These are phyloP conservation scores for Megaleporinus macrocephalus DNA, from an alignment of 2,113 vertebrate genomes.

Conservation along the genomic window DNA sequence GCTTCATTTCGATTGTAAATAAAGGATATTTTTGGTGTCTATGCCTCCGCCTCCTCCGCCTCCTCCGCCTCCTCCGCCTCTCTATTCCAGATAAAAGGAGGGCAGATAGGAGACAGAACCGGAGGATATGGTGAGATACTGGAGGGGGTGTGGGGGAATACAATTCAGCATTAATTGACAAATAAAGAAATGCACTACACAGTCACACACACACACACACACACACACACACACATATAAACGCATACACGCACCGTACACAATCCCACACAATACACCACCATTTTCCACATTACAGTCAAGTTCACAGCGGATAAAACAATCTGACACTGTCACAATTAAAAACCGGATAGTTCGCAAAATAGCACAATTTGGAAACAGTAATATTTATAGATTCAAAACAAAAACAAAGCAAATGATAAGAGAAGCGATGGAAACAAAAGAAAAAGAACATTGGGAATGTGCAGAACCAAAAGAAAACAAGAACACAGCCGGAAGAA, in stretches of 20 bases:
- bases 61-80: slow-evolving; percentile 41
- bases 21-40: slow-evolving; percentile 68
- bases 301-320: slow-evolving; percentile 71
- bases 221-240: slow-evolving; percentile 44
- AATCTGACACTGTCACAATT: slow-evolving; percentile 65
- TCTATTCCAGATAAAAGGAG: slow-evolving; percentile 41
- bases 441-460: slow-evolving; percentile 64
- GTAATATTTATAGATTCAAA: slow-evolving; percentile 3
- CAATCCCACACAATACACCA: slow-evolving; percentile 63
- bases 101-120: slow-evolving; percentile 37
- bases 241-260: slow-evolving; percentile 50
- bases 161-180: slow-evolving; percentile 42
- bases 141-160: slow-evolving; percentile 57
- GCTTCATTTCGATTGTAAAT: slow-evolving; percentile 63
- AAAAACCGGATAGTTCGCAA: slow-evolving; percentile 28
- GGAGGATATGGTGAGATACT: slow-evolving; percentile 31
- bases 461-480: slow-evolving; percentile 54
- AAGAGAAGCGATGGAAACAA: slow-evolving; percentile 49
- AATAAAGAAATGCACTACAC: slow-evolving; percentile 26
- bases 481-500: neutral
- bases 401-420: slow-evolving; percentile 50
- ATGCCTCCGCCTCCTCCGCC: slow-evolving; percentile 43
- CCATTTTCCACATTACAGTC: slow-evolving; percentile 45
- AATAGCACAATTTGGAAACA: slow-evolving; percentile 11
- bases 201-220: slow-evolving; percentile 65